Evolutionary conservation across 2,888 invertebrate species (phyloP).

Genomic region (Stenodema calcarata): DNA sequence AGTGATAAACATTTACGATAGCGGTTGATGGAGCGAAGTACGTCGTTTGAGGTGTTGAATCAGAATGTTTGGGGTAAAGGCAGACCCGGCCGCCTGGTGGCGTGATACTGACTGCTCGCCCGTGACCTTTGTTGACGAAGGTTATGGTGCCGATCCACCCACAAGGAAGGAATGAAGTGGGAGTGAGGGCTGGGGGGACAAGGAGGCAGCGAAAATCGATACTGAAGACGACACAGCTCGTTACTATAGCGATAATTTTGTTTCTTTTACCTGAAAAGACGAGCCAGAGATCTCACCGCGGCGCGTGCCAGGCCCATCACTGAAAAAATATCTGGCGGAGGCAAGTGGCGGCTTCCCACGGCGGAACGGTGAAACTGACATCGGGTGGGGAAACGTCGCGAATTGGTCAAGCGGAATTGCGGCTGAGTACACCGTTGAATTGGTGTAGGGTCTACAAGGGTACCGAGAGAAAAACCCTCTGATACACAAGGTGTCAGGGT

Average conservation of each 20-base stretch:
- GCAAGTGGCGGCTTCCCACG: neutral
- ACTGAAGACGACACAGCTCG: neutral
- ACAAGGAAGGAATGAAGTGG: neutral
- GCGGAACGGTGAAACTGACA: neutral
- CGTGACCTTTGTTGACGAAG: neutral
- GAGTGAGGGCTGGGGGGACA: neutral
- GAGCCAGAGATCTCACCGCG: conserved; percentile 44
- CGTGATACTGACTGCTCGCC: neutral
- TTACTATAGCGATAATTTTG: neutral
- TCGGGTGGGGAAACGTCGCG: neutral
- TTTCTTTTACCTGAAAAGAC: conserved; percentile 42
- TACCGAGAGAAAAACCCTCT: too few species aligned
- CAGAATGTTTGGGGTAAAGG: neutral
- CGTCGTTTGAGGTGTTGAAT: neutral
- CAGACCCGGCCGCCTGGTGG: neutral
- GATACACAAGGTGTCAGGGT: too few species aligned
- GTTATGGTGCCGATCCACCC: neutral
- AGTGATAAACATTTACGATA: neutral
- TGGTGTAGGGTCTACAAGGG: too few species aligned
- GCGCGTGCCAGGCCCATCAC: conserved; percentile 47
- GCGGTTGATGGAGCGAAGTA: neutral
- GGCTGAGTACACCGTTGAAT: neutral
- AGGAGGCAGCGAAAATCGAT: neutral
- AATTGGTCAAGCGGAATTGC: neutral
- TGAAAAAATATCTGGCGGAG: neutral